Evolutionary conservation across 2,888 invertebrate species (phyloP).

Genomic region (Hirtodrosophila histrioides): DNA sequence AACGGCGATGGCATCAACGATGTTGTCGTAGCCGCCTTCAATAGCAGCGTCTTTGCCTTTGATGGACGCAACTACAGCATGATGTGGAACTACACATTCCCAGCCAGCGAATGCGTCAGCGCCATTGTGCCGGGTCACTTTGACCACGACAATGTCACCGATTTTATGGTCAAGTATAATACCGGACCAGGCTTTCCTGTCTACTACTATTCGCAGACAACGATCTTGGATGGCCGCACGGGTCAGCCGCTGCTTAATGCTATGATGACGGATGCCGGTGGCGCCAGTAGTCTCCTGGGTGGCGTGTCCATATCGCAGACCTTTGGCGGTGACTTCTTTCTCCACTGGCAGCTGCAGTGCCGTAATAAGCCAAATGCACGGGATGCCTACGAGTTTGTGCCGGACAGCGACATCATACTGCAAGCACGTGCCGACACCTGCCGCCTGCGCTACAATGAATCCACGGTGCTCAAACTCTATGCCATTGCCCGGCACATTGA

Average conservation of each 20-base stretch:
- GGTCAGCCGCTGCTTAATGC: constrained; percentile 81
- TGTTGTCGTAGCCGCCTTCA: constrained; percentile 89
- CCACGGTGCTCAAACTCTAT: constrained; percentile 88
- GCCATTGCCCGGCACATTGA: constrained; percentile 87
- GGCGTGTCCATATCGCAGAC: constrained; percentile 84
- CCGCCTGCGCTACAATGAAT: constrained; percentile 88
- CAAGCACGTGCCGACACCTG: constrained; percentile 87
- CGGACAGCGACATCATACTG: constrained; percentile 84
- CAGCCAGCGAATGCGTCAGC: constrained; percentile 88
- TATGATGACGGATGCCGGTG: constrained; percentile 84
- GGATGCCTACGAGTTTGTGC: constrained; percentile 85
- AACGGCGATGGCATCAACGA: constrained; percentile 89
- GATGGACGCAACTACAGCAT: constrained; percentile 88
- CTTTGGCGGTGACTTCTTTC: constrained; percentile 90
- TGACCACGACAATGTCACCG: constrained; percentile 90
- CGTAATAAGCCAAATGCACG: constrained; percentile 84
- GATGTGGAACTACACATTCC: constrained; percentile 90
- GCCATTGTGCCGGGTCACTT: constrained; percentile 92
- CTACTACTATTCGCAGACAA: constrained; percentile 89
- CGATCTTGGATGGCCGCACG: constrained; percentile 82
- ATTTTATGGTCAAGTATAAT: constrained; percentile 90
- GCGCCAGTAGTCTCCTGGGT: constrained; percentile 83
- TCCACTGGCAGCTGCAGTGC: constrained; percentile 90
- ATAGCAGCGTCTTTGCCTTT: constrained; percentile 89
- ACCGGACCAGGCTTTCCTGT: constrained; percentile 89